phyloP scores from a whole-genome alignment of 2,797 vertebrate genomes.

The Lepus townsendii region DNA sequence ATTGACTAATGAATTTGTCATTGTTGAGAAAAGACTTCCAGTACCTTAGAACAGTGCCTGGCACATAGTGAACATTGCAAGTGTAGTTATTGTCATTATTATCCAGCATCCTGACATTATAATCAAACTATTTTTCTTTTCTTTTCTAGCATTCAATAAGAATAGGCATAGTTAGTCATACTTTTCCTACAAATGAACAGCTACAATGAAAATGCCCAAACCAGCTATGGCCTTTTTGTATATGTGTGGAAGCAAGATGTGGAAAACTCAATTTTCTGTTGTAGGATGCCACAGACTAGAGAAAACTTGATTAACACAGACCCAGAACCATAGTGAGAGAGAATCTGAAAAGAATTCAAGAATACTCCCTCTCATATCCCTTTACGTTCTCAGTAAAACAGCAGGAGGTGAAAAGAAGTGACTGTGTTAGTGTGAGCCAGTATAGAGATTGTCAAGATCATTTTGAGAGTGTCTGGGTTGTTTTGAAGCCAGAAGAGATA shows the following conservation, averaged over 20 bases:
- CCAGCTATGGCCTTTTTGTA: not conserved
- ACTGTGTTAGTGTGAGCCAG: not conserved
- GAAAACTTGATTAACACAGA: not conserved
- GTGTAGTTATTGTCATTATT: conserved; percentile 37
- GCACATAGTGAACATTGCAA: not conserved
- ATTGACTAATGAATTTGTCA: conserved; percentile 69
- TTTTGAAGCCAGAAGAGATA: not conserved
- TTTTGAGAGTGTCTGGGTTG: not conserved
- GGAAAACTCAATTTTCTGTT: not conserved
- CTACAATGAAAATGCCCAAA: not conserved
- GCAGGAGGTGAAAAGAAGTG: not conserved
- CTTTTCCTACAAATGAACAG: conserved; percentile 1
- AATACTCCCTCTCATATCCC: not conserved
- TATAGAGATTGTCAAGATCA: not conserved
- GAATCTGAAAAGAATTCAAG: conserved; percentile 24
- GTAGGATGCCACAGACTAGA: not conserved
- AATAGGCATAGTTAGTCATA: conserved; percentile 36
- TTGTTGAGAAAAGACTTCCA: conserved; percentile 58
- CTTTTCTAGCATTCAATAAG: conserved; percentile 24
- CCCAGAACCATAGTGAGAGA: not conserved
- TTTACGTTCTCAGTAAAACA: not conserved
- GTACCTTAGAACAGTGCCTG: conserved; percentile 14
- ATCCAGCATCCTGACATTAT: conserved; percentile 35
- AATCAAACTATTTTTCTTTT: conserved; percentile 62
- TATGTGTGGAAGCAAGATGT: fast-evolving